Evolutionary conservation across 2,113 vertebrate genomes (phyloP), one percentile per base, ranked within the genome.

Genomic region (Plecotus auritus): DNA sequence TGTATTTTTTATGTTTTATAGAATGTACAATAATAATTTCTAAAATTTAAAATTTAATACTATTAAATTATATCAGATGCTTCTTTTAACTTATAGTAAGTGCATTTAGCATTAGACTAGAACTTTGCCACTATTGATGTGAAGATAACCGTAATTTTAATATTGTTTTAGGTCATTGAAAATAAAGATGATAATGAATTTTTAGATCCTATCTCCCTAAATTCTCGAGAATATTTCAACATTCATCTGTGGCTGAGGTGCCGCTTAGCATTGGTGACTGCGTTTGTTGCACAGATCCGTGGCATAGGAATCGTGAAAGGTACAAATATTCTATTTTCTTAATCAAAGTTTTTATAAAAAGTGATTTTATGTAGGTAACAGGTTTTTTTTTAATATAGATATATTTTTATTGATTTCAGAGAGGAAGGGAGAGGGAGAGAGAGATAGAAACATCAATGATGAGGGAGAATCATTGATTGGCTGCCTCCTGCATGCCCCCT

Each of bases 161-260:
- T 96, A 28, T 96, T 97, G 28, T 85, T 87, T 97, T 94, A 98
- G 95, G 66, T 37, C 30, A 37, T 59, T 97, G 95, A 54, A 22
- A 95, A 90, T 94, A 96, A 91, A 42, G 97, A 96, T 23, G 97
- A 91, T 35, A 84, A 64, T 51, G 95, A 1, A 42, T 66, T 97
- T 96, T 91, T 98, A 90, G 96, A 98, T 97, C 88, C 98, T 96
- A 20, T 82, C 72, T 92, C 92, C 89, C 13, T 97, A 67, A 98
- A 98, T 95, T 98, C 99, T n/a, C 96, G 96, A 90, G 99, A 99
- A 81, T 98, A 98, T 54, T 59, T 98, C 91, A 98, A 97, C 47
- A 73, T 97, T 12, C 96, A 77, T 40, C 93, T 99, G 72, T 99
- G 99, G 99, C 95, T 99, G 88, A 98, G 89, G 76, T 99, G 99